Conservation (phyloP, 2,888 invertebrate species). For the Leptopilina myrica region DNA sequence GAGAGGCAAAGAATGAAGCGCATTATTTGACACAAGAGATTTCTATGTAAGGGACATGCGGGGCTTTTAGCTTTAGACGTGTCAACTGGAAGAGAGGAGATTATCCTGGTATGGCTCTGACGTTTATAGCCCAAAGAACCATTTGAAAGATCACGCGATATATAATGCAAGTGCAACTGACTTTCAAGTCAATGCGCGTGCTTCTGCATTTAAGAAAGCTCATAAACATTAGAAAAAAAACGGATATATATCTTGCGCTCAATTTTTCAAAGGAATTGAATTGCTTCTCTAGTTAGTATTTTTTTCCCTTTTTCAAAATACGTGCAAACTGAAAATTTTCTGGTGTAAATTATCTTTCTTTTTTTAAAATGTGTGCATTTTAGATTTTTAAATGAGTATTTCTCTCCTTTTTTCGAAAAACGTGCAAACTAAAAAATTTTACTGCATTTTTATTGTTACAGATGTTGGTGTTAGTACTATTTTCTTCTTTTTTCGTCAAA, state of each 20-base stretch:
- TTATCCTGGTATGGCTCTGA: conserved; percentile 29
- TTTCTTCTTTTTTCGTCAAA: no score
- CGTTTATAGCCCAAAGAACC: conserved; percentile 49
- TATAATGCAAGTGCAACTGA: conserved; percentile 44
- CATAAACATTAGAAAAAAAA: conserved; percentile 3
- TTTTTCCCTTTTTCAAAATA: no score
- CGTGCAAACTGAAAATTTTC: no score
- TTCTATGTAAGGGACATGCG: conserved; percentile 4
- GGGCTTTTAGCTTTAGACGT: conserved; percentile 18
- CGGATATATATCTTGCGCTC: not conserved
- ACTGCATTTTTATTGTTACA: no score
- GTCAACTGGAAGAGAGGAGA: conserved; percentile 7
- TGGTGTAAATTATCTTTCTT: no score
- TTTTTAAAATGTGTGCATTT: no score
- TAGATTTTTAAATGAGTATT: no score
- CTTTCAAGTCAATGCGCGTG: conserved; percentile 13
- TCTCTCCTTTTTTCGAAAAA: no score
- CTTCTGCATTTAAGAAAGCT: conserved; percentile 10
- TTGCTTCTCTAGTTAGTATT: no score
- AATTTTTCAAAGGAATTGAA: not conserved
- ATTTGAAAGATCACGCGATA: conserved; percentile 49
- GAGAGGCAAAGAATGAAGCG: not conserved
- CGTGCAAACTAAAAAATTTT: no score
- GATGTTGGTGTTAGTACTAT: no score
- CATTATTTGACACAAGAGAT: conserved; percentile 27